Percentiles rank a stretch among this genome's conserved stretches.
Conservation (phyloP, 2,113 vertebrate species). For the Conger conger region DNA sequence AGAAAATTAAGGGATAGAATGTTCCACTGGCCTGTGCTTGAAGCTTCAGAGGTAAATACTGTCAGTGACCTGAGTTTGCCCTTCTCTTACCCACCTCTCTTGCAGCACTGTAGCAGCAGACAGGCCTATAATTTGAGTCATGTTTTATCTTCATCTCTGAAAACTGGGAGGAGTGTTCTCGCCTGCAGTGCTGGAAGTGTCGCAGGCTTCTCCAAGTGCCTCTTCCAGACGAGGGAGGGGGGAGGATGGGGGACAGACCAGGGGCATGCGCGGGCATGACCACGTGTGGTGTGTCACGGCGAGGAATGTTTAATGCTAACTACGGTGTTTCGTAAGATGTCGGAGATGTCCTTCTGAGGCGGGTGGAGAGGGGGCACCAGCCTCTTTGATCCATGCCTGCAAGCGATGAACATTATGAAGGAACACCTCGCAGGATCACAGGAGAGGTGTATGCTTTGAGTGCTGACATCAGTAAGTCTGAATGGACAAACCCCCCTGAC, state of each 20-base stretch:
- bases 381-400: not conserved
- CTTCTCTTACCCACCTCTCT: constrained; percentile 12
- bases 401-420: not conserved
- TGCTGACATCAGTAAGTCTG: not conserved
- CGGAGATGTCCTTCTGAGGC: not conserved
- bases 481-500: not conserved
- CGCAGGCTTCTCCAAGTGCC: not conserved
- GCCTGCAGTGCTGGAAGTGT: not conserved
- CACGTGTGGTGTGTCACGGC: not conserved
- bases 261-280: constrained; percentile 6
- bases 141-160: constrained; percentile 15
- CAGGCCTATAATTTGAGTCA: constrained; percentile 32
- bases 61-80: constrained; percentile 21
- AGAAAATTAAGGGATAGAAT: constrained; percentile 10
- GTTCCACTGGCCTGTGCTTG: not conserved
- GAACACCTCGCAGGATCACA: not conserved
- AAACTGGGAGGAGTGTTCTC: not conserved
- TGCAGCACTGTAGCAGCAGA: constrained; percentile 1
- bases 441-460: not conserved
- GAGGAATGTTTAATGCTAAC: not conserved
- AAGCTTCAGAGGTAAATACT: not conserved
- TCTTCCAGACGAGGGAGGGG: not conserved
- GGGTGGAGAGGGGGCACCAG: not conserved
- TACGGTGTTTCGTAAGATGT: not conserved
- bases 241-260: not conserved